phyloP scores from a whole-genome alignment of 1,140 invertebrate species.

The Ylistrum balloti region DNA sequence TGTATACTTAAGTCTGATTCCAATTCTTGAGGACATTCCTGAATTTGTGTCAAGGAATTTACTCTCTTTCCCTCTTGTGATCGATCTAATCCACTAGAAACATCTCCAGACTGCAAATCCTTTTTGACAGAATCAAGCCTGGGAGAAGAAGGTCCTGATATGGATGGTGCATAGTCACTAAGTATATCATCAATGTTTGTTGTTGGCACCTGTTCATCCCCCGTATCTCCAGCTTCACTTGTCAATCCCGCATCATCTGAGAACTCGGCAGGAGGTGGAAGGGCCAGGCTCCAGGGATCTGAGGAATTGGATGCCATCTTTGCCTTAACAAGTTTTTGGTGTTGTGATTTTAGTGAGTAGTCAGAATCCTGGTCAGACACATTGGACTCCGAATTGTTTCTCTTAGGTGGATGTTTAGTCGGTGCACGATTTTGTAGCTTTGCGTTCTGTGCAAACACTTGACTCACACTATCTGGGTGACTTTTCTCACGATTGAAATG shows the following conservation, averaged over 20 bases:
- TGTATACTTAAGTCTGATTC: background rate
- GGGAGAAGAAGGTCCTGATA: slow-evolving; percentile 43
- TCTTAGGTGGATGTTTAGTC: background rate
- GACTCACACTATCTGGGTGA: slow-evolving; percentile 26
- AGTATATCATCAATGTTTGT: slow-evolving; percentile 65
- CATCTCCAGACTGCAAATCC: slow-evolving; percentile 24
- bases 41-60: slow-evolving; percentile 48
- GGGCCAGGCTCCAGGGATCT: slow-evolving; percentile 46
- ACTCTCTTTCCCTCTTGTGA: slow-evolving; percentile 36
- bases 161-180: slow-evolving; percentile 51
- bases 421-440: background rate
- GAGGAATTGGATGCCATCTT: slow-evolving; percentile 46
- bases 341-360: background rate
- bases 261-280: slow-evolving; percentile 60
- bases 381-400: background rate
- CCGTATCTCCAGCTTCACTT: slow-evolving; percentile 41
- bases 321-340: slow-evolving; percentile 41
- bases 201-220: slow-evolving; percentile 48
- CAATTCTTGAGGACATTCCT: slow-evolving; percentile 52
- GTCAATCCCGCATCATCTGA: slow-evolving; percentile 50
- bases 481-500: slow-evolving; percentile 46
- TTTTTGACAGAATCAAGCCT: slow-evolving; percentile 31
- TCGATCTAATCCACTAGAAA: slow-evolving; percentile 51
- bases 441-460: slow-evolving; percentile 14
- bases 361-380: slow-evolving; percentile 18